Evolutionary conservation across 2,888 invertebrate species (phyloP), one percentile per base, ranked within the genome.

Genomic region (Uloborus plumipes): DNA sequence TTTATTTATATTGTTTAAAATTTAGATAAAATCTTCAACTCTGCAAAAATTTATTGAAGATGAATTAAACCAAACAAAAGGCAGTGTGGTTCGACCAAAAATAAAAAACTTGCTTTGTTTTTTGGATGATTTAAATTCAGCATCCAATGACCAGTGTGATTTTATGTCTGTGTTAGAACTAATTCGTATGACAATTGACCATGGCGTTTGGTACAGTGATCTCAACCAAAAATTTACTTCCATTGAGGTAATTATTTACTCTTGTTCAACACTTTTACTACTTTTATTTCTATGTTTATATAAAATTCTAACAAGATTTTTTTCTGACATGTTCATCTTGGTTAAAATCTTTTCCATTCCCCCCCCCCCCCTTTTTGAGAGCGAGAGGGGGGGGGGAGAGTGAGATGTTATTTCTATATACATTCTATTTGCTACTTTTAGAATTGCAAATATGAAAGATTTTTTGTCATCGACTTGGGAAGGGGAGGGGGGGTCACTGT

Each of bases 61-160:
- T 80, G 91, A 94, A n/a, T 91, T 95, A 0, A 96, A 96, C 89
- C 96, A 96, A 90, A 91, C 95, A 70, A 95, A 95, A 0, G 96
- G 96, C 89, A 94, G 93, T 0, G 92, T 94, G 81, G 96, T 92
- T 88, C 93, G 94, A 2, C 96, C 96, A 0, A 90, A 94, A 85
- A 93, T 94, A 88, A 96, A 95, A 90, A 93, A 91, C 85, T 92
- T 97, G 92, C 92, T 96, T 79, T 92, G 94, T 13, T 96, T 95
- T 88, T 92, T 97, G 92, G 97, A 97, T 88, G 96, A 97, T 88
- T 93, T 97, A 87, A 96, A 96, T 90, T 96, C 96, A 95, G 96
- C 96, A 0, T 94, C 94, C 11, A 94, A 94, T 86, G 96, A 97
- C 87, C 92, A 92, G 16, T 96, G 95, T 88, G 96, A 96, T 0